Percentiles rank a stretch among this genome's conserved stretches.
These are phyloP conservation scores for Tromatobia lineatoria DNA, from an alignment of 2,888 invertebrate species.

Conservation along the genomic window DNA sequence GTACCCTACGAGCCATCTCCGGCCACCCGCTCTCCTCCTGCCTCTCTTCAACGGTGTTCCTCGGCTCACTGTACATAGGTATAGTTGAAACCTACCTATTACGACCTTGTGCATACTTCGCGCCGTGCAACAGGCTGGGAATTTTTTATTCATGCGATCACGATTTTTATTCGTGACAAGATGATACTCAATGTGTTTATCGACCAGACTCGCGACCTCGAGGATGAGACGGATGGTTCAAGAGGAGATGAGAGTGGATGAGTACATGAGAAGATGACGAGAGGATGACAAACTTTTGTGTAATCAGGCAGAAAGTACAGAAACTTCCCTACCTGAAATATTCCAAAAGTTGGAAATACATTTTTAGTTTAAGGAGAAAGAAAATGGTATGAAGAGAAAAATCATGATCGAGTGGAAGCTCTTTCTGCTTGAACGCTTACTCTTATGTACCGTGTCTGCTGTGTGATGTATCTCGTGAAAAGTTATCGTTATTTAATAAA, in stretches of 20 bases:
- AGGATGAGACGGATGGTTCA: conserved; percentile 37
- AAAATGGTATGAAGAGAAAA: conserved; percentile 27
- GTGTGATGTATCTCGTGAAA: conserved; percentile 13
- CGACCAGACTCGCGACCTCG: conserved; percentile 33
- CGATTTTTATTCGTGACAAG: conserved; percentile 54
- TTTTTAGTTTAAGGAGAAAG: not conserved
- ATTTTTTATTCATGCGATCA: conserved; percentile 59
- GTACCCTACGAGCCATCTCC: conserved; percentile 25
- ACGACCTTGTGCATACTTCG: not conserved
- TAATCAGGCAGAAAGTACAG: conserved; percentile 34
- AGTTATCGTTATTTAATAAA: conserved; percentile 39
- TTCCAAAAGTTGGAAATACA: not conserved
- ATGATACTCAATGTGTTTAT: conserved; percentile 57
- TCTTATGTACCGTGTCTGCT: not conserved
- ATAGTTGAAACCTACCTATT: not conserved
- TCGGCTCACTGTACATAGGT: not conserved
- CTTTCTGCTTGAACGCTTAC: not conserved
- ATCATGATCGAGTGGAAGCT: not conserved
- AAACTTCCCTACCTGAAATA: conserved; percentile 33
- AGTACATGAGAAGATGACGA: conserved; percentile 23
- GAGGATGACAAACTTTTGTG: not conserved
- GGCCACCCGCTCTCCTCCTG: conserved; percentile 27
- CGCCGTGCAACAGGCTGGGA: conserved; percentile 57
- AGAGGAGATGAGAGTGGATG: conserved; percentile 30
- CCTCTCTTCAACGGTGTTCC: conserved; percentile 1